Evolutionary conservation across 2,797 vertebrate species (phyloP), one percentile per base, ranked within the genome.

Genomic region (Jordanella pulchra): DNA sequence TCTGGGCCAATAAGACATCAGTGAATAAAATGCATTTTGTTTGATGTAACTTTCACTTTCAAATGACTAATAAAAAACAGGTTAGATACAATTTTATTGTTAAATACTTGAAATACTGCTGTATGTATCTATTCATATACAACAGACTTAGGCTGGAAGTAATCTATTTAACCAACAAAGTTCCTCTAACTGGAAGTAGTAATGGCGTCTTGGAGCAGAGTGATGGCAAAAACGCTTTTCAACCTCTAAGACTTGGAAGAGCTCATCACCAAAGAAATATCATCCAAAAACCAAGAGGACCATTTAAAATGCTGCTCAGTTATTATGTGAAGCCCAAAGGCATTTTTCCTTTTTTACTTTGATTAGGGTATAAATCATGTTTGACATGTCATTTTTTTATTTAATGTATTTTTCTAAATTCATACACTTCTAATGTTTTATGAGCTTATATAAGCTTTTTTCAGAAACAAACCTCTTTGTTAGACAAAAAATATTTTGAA

Each of bases 351-450:
- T 54, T 54, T 27, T 13, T 13, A 23, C 21, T 30, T 17, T 1
- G 17, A 58, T 14, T 56, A 18, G 1, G 54, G 28, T 10, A 56
- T 30, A 56, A 56, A 18, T 55, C 12, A 55, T 55, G 14, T 55
- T 10, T 54, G 13, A 55, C 53, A 17, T 56, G 30, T 1, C 28
- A 0, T 54, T 27, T 15, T 18, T 54, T 25, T 25, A 0, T 7
- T 54, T 54, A 47, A 27, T 7, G 17, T 0, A 12, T 23, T 51
- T 48, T 0, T 67, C 23, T 14, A n/a, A 39, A n/a, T 12, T n/a
- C 12, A 39, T 23, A 23, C 30, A 11, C 30, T 3, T 32, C 7
- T 58, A 17, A 4, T 15, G 17, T 48, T 48, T 48, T 4, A 48
- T 17, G 17, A 18, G 17, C 47, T 48, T 48, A 5, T 17, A 17